These are phyloP conservation scores for Anthoptus insignis DNA, from an alignment of 2,888 invertebrate species.

Conservation along the genomic window DNA sequence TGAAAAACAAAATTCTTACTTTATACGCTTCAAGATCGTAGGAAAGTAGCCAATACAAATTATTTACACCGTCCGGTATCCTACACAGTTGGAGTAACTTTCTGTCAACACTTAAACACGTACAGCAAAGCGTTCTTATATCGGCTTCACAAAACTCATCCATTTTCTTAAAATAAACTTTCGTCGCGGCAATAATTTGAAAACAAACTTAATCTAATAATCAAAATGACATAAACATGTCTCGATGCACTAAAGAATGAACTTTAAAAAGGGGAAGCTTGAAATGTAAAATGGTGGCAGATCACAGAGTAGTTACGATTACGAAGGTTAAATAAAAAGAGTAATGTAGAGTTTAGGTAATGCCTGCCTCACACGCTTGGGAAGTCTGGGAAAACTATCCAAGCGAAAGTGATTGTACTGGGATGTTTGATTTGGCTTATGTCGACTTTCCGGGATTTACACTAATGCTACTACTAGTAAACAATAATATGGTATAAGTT, in stretches of 20 bases:
- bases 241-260: constrained; percentile 18
- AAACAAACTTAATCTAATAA: too few relatives aligned
- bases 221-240: neutral
- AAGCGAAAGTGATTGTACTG: too few relatives aligned
- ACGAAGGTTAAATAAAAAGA: too few relatives aligned
- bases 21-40: constrained; percentile 27
- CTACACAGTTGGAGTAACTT: constrained; percentile 16
- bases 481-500: too few relatives aligned
- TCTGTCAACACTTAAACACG: constrained; percentile 19
- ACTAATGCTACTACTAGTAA: too few relatives aligned
- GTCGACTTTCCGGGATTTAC: too few relatives aligned
- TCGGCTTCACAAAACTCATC: constrained; percentile 17
- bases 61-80: constrained; percentile 18
- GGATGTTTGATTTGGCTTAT: too few relatives aligned
- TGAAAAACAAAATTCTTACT: constrained; percentile 12
- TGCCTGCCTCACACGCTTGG: too few relatives aligned
- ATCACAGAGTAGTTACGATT: neutral
- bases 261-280: neutral
- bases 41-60: constrained; percentile 17
- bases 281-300: constrained; percentile 20
- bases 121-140: constrained; percentile 27
- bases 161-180: constrained; percentile 14
- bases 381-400: too few relatives aligned
- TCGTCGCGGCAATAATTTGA: neutral
- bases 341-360: too few relatives aligned